These are phyloP conservation scores for Hypomecis atomaria DNA, from an alignment of 2,888 invertebrate genomes.

Conservation along the genomic window DNA sequence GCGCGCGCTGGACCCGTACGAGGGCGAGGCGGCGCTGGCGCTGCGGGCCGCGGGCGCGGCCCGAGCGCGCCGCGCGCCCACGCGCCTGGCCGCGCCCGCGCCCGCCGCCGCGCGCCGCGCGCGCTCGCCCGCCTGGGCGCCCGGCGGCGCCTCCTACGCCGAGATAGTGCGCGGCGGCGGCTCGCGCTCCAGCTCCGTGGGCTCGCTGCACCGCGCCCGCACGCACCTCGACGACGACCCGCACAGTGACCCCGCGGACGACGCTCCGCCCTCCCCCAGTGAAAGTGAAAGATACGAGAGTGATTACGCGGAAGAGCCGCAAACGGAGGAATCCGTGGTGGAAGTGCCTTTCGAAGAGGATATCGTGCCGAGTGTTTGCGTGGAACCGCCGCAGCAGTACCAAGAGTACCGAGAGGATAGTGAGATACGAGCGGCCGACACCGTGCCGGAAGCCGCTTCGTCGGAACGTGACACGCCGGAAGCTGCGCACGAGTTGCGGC, in stretches of 20 bases:
- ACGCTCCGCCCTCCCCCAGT: slow-evolving; percentile 64
- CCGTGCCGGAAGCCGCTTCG: background rate
- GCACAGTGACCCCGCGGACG: slow-evolving; percentile 44
- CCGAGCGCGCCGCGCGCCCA: slow-evolving; percentile 55
- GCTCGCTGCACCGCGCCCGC: slow-evolving; percentile 55
- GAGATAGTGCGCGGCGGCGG: slow-evolving; percentile 89
- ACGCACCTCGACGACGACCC: slow-evolving; percentile 49
- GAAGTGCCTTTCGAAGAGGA: slow-evolving; percentile 36
- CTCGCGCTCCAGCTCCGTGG: slow-evolving; percentile 69
- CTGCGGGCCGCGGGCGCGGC: slow-evolving; percentile 85
- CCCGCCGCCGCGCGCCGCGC: slow-evolving; percentile 39
- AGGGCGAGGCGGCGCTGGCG: slow-evolving; percentile 80
- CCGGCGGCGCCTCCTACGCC: slow-evolving; percentile 91
- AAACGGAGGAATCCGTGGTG: slow-evolving; percentile 22
- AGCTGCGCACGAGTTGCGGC: slow-evolving; percentile 41
- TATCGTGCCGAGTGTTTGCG: slow-evolving; percentile 43
- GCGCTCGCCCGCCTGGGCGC: slow-evolving; percentile 88
- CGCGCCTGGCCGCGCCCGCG: slow-evolving; percentile 25
- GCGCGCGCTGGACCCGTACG: slow-evolving; percentile 91
- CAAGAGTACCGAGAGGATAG: slow-evolving; percentile 33
- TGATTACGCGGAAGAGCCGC: slow-evolving; percentile 45
- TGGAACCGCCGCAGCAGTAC: slow-evolving; percentile 46
- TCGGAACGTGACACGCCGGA: slow-evolving; percentile 23
- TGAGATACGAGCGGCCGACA: background rate
- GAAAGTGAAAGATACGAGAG: slow-evolving; percentile 68